A percentile compares a stretch with the other conserved stretches of the same genome.
phyloP scores from a whole-genome alignment of 1,140 invertebrate species.

The Bombus turneri region DNA sequence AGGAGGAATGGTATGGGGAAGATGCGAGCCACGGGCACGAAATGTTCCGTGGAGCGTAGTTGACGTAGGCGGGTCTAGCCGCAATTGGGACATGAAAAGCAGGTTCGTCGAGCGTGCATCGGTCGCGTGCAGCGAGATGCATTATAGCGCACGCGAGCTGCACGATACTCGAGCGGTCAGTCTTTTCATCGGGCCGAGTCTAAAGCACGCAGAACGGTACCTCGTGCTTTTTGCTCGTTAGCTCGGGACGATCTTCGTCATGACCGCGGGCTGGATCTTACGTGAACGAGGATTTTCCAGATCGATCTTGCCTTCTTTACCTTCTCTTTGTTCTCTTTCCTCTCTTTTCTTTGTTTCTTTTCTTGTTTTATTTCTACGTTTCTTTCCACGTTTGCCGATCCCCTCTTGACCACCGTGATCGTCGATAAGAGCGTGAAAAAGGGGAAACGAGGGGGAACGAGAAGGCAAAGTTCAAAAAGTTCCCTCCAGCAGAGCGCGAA shows the following conservation, averaged over 20 bases:
- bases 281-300: constrained; percentile 36
- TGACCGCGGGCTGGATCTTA: not conserved
- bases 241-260: constrained; percentile 34
- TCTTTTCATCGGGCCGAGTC: constrained; percentile 45
- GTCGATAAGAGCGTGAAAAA: not conserved
- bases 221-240: constrained; percentile 58
- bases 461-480: not conserved
- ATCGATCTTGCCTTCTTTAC: constrained; percentile 4
- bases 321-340: not conserved
- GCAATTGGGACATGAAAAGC: constrained; percentile 54
- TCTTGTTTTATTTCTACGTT: not conserved
- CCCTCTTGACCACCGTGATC: not conserved
- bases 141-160: constrained; percentile 42
- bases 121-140: constrained; percentile 41
- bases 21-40: not conserved
- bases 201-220: constrained; percentile 54
- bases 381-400: not conserved
- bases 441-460: not conserved
- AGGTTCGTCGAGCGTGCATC: constrained; percentile 44
- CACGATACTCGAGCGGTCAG: constrained; percentile 45
- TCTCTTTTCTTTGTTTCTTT: not conserved
- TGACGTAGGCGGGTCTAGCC: constrained; percentile 14
- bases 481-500: not conserved
- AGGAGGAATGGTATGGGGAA: not conserved
- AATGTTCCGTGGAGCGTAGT: not conserved